A percentile compares a stretch with the other conserved stretches of the same genome.
Evolutionary conservation across 2,797 vertebrate genomes (phyloP).

Genomic region (Phyllotis vaccarum): DNA sequence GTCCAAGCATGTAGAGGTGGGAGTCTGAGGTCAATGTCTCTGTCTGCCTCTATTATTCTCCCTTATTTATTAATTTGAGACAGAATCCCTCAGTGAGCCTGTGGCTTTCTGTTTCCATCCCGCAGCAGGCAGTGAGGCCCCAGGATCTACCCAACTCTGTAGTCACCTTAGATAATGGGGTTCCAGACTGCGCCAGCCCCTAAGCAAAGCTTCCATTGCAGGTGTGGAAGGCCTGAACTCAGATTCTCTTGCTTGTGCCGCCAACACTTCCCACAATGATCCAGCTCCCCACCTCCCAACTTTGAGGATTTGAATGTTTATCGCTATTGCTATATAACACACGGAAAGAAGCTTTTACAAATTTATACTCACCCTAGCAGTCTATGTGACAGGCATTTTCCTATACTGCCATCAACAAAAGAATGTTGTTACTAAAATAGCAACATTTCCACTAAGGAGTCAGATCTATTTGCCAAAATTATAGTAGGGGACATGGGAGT

Average conservation of each 20-base stretch:
- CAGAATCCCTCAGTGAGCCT: neutral
- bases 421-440: constrained; percentile 20
- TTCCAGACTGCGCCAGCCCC: neutral
- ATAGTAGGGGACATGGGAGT: neutral
- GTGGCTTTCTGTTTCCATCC: neutral
- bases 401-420: neutral
- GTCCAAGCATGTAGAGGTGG: neutral
- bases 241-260: neutral
- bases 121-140: neutral
- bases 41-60: neutral
- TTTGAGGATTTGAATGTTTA: neutral
- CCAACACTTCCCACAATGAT: neutral
- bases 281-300: too few relatives aligned
- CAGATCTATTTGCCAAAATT: neutral
- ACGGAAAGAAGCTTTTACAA: constrained; percentile 10
- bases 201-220: too few relatives aligned
- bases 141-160: neutral
- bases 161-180: neutral
- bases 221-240: neutral
- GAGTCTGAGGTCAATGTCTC: neutral
- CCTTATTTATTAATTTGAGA: neutral
- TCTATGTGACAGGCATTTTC: neutral
- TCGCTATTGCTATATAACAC: neutral
- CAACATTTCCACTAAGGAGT: neutral
- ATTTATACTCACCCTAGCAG: neutral